A percentile compares a stretch with the other conserved stretches of the same genome.
Evolutionary conservation across 92 coral and sea anemone species (phyloP).

Genomic region (Epizoanthus ramosus): DNA sequence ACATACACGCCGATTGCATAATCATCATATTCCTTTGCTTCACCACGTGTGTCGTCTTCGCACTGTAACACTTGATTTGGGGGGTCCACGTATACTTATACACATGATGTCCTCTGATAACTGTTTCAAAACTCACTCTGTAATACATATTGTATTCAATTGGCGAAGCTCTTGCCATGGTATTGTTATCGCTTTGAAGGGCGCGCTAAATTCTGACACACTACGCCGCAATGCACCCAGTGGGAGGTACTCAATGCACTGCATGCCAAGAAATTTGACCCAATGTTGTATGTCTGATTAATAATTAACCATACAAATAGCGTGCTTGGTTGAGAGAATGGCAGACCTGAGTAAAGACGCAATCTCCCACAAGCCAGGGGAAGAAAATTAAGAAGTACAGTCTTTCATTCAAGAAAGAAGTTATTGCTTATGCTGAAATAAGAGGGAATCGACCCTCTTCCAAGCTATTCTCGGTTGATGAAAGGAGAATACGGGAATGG

Average conservation of each 20-base stretch:
- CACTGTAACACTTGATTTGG: conserved; percentile 14
- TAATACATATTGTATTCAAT: conserved; percentile 23
- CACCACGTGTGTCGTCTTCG: conserved; percentile 7
- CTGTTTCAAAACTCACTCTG: conserved; percentile 4
- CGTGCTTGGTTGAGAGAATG: conserved; percentile 1
- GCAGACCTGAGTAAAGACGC: conserved; percentile 32
- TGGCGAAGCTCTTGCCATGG: conserved; percentile 21
- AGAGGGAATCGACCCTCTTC: conserved; percentile 39
- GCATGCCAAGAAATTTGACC: not conserved
- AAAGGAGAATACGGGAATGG: conserved; percentile 38
- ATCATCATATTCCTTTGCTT: conserved; percentile 9
- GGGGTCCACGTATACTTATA: conserved; percentile 20
- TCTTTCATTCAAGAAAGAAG: conserved; percentile 46
- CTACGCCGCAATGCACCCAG: too few relatives aligned
- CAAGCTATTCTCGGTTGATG: conserved; percentile 44
- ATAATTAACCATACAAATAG: not conserved
- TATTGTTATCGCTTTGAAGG: conserved; percentile 17
- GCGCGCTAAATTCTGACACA: conserved; percentile 7
- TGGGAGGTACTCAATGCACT: too few relatives aligned
- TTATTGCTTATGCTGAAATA: conserved; percentile 48
- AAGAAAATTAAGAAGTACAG: conserved; percentile 36
- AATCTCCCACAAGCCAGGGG: conserved; percentile 39
- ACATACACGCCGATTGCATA: conserved; percentile 1
- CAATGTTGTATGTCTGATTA: too few relatives aligned
- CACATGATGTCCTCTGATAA: conserved; percentile 28